phyloP scores from a whole-genome alignment of 2,888 invertebrate genomes.

The Clepsis dumicolana region DNA sequence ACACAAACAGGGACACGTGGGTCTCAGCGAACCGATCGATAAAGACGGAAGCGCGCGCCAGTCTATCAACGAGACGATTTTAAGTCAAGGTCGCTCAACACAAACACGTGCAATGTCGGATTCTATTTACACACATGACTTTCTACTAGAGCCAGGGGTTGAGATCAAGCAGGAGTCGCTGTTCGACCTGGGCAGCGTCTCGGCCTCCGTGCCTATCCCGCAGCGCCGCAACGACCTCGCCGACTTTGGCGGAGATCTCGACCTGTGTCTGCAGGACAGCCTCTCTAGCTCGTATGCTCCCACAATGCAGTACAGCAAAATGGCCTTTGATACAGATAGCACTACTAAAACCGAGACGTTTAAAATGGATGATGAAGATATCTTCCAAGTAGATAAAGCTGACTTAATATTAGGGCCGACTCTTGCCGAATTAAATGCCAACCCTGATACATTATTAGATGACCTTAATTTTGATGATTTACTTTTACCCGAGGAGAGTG shows the following conservation, averaged over 20 bases:
- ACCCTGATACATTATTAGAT: conserved; percentile 93
- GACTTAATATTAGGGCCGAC: conserved; percentile 94
- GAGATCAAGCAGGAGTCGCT: conserved; percentile 88
- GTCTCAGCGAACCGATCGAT: conserved; percentile 79
- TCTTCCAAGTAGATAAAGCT: conserved; percentile 94
- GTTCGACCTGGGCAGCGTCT: conserved; percentile 76
- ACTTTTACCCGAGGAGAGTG: conserved; percentile 89
- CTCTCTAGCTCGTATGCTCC: conserved; percentile 71
- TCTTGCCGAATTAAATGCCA: conserved; percentile 93
- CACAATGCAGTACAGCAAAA: conserved; percentile 73
- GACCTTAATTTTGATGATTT: conserved; percentile 95
- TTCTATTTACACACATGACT: conserved; percentile 87
- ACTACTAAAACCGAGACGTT: conserved; percentile 87
- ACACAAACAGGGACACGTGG: conserved; percentile 78
- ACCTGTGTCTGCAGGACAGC: conserved; percentile 84
- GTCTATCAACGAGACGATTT: conserved; percentile 82
- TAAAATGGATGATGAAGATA: conserved; percentile 95
- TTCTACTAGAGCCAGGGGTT: conserved; percentile 87
- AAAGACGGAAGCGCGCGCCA: conserved; percentile 82
- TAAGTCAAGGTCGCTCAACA: conserved; percentile 81
- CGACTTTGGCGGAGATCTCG: conserved; percentile 86
- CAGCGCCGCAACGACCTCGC: conserved; percentile 78
- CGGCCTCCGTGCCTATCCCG: conserved; percentile 89
- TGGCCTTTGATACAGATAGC: conserved; percentile 75
- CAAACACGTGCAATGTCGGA: conserved; percentile 88